phyloP scores from a whole-genome alignment of 2,888 invertebrate species.

The Scotopteryx bipunctaria region DNA sequence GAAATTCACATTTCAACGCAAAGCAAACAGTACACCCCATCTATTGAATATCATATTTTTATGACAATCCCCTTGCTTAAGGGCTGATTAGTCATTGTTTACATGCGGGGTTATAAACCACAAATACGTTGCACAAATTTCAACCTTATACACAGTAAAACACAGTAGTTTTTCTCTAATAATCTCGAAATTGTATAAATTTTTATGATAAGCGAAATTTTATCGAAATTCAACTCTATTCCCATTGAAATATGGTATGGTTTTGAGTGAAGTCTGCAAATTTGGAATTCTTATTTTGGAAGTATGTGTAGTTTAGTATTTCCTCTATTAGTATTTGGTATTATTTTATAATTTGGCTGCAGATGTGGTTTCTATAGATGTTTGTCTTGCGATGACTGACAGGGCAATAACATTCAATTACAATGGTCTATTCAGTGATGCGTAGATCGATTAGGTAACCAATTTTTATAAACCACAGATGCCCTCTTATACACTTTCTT shows the following conservation, averaged over 20 bases:
- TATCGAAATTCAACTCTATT: slow-evolving; percentile 11
- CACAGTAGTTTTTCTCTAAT: background rate
- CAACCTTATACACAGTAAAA: background rate
- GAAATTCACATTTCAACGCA: slow-evolving; percentile 20
- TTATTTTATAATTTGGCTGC: slow-evolving; percentile 32
- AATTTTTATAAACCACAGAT: too few relatives aligned
- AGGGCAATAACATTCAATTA: slow-evolving; percentile 9
- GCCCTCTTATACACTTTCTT: too few relatives aligned
- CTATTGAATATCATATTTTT: slow-evolving; percentile 57
- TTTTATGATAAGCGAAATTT: background rate
- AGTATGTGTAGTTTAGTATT: slow-evolving; percentile 1
- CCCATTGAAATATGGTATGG: background rate
- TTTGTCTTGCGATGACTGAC: slow-evolving; percentile 20
- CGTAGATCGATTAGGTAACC: too few relatives aligned
- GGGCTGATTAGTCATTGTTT: slow-evolving; percentile 47
- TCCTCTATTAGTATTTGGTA: slow-evolving; percentile 24
- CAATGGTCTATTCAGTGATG: background rate
- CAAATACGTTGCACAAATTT: slow-evolving; percentile 8
- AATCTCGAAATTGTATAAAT: background rate
- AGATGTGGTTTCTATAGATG: slow-evolving; percentile 23
- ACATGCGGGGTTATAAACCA: slow-evolving; percentile 19
- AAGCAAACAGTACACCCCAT: slow-evolving; percentile 34
- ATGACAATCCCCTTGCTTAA: slow-evolving; percentile 40
- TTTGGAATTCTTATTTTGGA: slow-evolving; percentile 2
- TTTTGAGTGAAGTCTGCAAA: background rate